Base-by-base conservation (phyloP, 2,888 invertebrate species). In the Platycheirus albimanus region DNA sequence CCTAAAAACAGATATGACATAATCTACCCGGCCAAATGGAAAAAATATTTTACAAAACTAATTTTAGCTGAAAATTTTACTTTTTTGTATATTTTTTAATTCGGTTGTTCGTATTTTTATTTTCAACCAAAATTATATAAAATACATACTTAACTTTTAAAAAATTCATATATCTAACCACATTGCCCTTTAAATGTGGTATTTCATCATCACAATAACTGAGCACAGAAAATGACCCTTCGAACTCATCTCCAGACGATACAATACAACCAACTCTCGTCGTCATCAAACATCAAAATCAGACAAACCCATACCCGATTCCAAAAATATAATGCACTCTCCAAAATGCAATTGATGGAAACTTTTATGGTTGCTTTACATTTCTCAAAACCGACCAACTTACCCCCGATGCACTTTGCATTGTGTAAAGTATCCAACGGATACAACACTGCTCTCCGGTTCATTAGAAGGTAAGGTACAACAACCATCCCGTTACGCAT, bases 311-410 rank as follows among this genome's bases (percentile, higher is more conserved):
- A 24, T 10, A 28, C 19, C 30, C 17, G n/a, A n/a, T n/a, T n/a
- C 45, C 33, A 17, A n/a, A 28, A 28, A 19, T 6, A 49, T 17
- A 38, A 24, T 24, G 11, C 41, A 30, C 61, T 43, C 54, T 54
- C 4, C 2, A 45, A 61, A 61, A 45, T 45, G 45, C 61, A 64
- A 47, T 49, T 20, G 49, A 51, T 67, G 67, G 17, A 58, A 64
- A 78, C 77, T 83, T 83, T 83, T 83, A 83, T 69, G 83, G 78
- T 24, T 74, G 61, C 69, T 45, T 45, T 45, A 69, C 67, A 72
- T 72, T 67, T 72, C 51, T 36, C 43, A 47, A 67, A 78, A 72
- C 61, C 28, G 45, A 45, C 28, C 61, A 56, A 69, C 61, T 54
- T 71, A 38, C 56, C 54, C 54, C 19, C 1, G 8, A 38, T 36